Conservation (phyloP, 2,113 vertebrate species). For the Actinemys pallida region DNA sequence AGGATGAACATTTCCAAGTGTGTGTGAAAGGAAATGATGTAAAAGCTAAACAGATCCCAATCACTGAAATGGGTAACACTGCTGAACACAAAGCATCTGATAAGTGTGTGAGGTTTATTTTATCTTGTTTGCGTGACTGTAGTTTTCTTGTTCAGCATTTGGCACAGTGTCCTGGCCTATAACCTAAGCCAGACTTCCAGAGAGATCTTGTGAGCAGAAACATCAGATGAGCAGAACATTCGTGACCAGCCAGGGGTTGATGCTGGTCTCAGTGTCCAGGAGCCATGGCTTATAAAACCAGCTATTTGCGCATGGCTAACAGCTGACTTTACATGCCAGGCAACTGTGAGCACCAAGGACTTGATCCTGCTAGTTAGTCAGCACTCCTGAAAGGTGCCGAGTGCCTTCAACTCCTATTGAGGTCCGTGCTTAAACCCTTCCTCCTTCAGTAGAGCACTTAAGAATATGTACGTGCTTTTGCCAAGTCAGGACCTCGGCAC, state of each 20-base stretch:
- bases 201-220: neutral
- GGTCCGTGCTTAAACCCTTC: neutral
- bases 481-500: neutral
- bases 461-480: fast-evolving
- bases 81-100: neutral
- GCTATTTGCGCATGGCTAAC: neutral
- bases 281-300: neutral
- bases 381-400: neutral
- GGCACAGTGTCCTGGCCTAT: neutral
- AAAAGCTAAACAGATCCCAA: neutral
- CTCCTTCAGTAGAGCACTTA: neutral
- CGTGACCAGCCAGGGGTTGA: neutral
- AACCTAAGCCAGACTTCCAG: neutral
- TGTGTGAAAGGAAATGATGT: neutral
- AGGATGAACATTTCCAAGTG: neutral
- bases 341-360: neutral
- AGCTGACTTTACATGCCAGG: neutral
- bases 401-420: neutral
- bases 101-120: neutral
- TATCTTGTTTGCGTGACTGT: neutral
- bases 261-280: neutral
- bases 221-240: neutral
- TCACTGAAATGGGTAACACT: fast-evolving
- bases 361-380: neutral
- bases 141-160: neutral